Evolutionary conservation across 2,113 vertebrate species (phyloP), one percentile per base, ranked within the genome.

Genomic region (Labrus mixtus): DNA sequence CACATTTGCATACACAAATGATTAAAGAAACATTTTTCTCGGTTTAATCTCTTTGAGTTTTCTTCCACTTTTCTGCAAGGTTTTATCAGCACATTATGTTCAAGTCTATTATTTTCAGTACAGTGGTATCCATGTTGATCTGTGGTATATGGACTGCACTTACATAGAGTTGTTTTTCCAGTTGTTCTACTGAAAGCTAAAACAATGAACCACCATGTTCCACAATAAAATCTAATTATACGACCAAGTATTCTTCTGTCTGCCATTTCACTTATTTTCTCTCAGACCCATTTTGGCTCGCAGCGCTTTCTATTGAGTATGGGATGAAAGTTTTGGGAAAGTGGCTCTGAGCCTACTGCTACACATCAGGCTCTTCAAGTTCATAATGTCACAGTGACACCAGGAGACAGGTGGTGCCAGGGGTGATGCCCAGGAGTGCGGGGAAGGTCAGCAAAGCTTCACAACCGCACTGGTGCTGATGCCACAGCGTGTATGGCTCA

Each of bases 321-420:
- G 68, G 56, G 84, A 82, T 87, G 67, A 77, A 67, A 89, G 87
- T 62, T 33, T 9, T 23, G 54, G 19, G 17, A 69, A 76, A 64
- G 79, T 83, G 83, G 86, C 87, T 85, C 79, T 73, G 68, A 83
- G 89, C 85, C 80, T 60, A 78, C 87, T 82, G 85, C 88, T 84
- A 79, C 84, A 80, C 85, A 89, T 90, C 85, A 74, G 85, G 79
- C 87, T 87, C 90, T 87, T 90, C 79, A 90, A 87, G 86, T 82
- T 85, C 86, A 89, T 89, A 91, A 91, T 89, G 92, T 92, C 91
- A 93, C 73, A 73, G 43, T 83, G 89, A 88, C 89, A 91, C 86
- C 85, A 87, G 87, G 87, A 90, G 89, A 87, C 89, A 87, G 87
- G 86, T 84, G 56, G 83, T 90, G 90, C 87, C 92, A 91, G 84